Evolutionary conservation across 1,140 invertebrate genomes (phyloP).

Genomic region (Lasioglossum albipes): DNA sequence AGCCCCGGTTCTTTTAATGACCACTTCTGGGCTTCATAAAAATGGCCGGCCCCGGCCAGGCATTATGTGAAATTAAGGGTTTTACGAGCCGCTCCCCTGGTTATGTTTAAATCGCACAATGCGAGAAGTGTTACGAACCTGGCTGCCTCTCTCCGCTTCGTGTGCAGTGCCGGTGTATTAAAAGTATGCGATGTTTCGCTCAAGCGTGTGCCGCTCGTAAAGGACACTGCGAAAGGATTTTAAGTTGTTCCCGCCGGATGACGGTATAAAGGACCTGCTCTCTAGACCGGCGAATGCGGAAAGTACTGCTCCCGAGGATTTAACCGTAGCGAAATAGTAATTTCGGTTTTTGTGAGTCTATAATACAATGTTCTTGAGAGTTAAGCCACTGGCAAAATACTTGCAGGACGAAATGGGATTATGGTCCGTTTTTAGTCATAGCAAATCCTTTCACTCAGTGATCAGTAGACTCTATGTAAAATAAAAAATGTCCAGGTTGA

Average conservation of each 20-base stretch:
- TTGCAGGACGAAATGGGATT: no score
- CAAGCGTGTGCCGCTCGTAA: background rate
- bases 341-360: background rate
- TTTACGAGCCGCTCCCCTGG: conserved; percentile 11
- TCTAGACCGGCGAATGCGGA: background rate
- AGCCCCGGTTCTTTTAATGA: conserved; percentile 3
- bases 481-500: no score
- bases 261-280: background rate
- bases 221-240: background rate
- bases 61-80: conserved; percentile 25
- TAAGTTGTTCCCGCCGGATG: background rate
- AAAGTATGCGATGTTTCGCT: conserved; percentile 19
- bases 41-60: background rate
- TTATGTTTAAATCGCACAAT: conserved; percentile 11
- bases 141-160: no score
- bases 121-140: background rate
- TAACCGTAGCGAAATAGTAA: background rate
- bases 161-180: background rate
- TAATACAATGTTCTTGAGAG: no score
- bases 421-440: no score
- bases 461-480: no score
- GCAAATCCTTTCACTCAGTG: no score
- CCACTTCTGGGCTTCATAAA: conserved; percentile 6
- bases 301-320: background rate
- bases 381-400: no score